These are phyloP conservation scores for Anastatus disparis DNA, from an alignment of 1,140 invertebrate genomes.

Conservation along the genomic window DNA sequence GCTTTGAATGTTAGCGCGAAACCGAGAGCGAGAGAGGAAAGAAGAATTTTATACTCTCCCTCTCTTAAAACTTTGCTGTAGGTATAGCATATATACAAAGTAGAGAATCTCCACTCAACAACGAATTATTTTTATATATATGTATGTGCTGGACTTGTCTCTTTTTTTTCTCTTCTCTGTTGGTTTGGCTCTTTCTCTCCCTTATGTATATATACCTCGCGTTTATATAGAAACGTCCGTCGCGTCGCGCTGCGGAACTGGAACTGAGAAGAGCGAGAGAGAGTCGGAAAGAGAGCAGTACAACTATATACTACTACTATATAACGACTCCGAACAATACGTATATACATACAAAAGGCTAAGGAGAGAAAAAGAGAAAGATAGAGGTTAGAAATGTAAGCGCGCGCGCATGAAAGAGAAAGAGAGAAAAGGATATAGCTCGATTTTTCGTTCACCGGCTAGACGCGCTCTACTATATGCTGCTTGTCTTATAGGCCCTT, in stretches of 20 bases:
- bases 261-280: background rate
- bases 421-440: no score
- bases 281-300: no score
- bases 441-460: slow-evolving; percentile 19
- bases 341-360: background rate
- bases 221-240: background rate
- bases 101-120: no score
- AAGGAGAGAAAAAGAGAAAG: background rate
- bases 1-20: background rate
- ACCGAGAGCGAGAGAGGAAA: background rate
- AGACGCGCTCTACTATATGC: no score
- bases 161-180: background rate
- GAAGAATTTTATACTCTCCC: background rate
- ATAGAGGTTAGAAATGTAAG: no score
- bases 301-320: no score
- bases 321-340: no score
- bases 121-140: background rate
- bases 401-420: slow-evolving; percentile 6
- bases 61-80: no score
- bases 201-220: background rate
- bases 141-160: background rate
- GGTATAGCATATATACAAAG: no score
- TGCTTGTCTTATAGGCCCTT: no score
- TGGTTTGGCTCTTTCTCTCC: no score
- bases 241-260: slow-evolving; percentile 21